Evolutionary conservation across 2,113 vertebrate genomes (phyloP), one percentile per base, ranked within the genome.

Genomic region (Accipiter virgatus): DNA sequence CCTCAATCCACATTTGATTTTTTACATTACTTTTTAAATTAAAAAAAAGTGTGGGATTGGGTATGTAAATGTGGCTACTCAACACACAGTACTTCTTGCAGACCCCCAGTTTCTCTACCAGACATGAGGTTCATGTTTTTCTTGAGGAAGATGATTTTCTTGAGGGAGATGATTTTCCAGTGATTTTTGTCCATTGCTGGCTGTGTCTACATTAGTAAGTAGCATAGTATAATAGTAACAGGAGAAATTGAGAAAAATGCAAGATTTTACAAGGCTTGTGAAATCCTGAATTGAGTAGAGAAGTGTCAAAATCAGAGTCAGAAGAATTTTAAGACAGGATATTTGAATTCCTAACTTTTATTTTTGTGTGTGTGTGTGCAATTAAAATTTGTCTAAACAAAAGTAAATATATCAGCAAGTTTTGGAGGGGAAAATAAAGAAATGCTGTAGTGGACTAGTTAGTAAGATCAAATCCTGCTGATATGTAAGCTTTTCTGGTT

Each of bases 401-500:
- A 70, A 58, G 3, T 38, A 82, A 88, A 67, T 36, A 7, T 10
- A 90, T 32, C 10, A 48, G 6, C 6, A 86, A 53, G 21, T 12
- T 87, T 53, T 34, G 45, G 23, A 52, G 14, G 42, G 6, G 19
- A 4, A 71, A 36, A 50, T 50, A 52, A 75, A 25, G 50, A 63
- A 40, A 38, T 12, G 11, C 10, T 67, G 3, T 3, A 59, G 4
- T 7, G 19, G 22, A 59, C 14, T 48, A 8, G 11, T 34, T 55
- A 43, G 11, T 48, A 75, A 55, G 40, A 71, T 31, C 52, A 81
- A 67, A 53, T 36, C 5, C 43, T 31, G 31, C 9, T 55, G 23
- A 59, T 45, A 42, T 2, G 3, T 5, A 66, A 14, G 1, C 2
- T 55, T 38, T 32, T 12, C 6, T 5, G 7, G 11, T 15, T 71